Base-by-base conservation (phyloP, 2,797 vertebrate species). In the Psittacula derbiana region DNA sequence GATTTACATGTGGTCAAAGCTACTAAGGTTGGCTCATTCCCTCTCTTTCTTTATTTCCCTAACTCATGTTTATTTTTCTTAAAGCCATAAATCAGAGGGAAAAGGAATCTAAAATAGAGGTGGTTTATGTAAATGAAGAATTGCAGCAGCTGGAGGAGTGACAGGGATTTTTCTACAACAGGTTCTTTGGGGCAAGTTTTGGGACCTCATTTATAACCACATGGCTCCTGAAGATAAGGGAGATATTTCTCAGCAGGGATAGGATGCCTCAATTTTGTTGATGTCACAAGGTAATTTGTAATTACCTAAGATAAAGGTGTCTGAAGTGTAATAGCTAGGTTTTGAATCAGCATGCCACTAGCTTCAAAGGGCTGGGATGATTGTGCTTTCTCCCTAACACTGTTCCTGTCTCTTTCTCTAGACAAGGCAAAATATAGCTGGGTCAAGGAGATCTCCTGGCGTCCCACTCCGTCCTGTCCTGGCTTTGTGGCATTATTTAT, bases 1-100 rank as follows among this genome's bases (percentile, higher is more conserved):
- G 82, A 74, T 95, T 96, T 95, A 75, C 62, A 25, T 88, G 83
- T 94, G 91, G 90, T 90, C 91, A 89, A 36, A 88, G 49, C 72
- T 94, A 28, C 67, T 84, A 25, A 78, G 43, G 28, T 23, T 96
- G 84, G 49, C 86, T 88, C 58, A 30, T 93, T 94, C 91, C 82
- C 41, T 90, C 44, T 74, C 81, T 65, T 76, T 89, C 31, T 30
- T 92, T 91, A 80, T 82, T 96, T 95, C 80, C 60, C 94, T 81
- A 71, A 74, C 41, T 94, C 11, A 1, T 85, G 64, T 88, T 95
- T 96, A 40, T 92, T 95, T 93, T 95, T 80, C 75, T 90, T 92
- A 65, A 86, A 87, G 33, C 47, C 52, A 16, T 96, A 80, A 95
- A 95, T 95, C 83, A 81, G 64, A 67, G 67, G 60, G 71, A 93